phyloP scores from a whole-genome alignment of 2,797 vertebrate genomes.

The Sardinella longiceps region DNA sequence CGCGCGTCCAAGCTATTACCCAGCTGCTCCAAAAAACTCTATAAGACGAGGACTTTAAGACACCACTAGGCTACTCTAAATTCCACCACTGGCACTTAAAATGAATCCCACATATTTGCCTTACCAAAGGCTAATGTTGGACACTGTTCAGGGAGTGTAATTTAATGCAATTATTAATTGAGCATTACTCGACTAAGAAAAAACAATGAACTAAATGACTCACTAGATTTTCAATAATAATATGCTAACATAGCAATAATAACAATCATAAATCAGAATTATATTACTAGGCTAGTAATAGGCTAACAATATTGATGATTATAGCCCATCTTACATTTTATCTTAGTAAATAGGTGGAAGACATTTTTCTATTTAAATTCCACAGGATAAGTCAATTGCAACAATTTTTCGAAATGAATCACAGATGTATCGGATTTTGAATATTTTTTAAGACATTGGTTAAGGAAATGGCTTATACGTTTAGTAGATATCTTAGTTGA shows the following conservation, averaged over 20 bases:
- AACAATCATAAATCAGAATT: background rate
- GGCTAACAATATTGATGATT: no score
- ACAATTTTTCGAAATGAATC: background rate
- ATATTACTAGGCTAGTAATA: no score
- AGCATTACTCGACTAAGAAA: background rate
- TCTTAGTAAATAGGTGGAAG: background rate
- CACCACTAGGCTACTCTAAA: background rate
- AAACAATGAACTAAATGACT: background rate
- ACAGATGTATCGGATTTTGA: background rate
- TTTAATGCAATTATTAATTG: background rate
- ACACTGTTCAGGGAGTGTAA: background rate
- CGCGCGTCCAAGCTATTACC: conserved; percentile 20
- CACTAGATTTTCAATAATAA: background rate
- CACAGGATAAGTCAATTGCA: background rate
- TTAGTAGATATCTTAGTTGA: background rate
- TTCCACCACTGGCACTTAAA: background rate
- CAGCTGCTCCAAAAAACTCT: conserved; percentile 15
- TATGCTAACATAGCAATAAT: background rate
- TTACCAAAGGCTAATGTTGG: background rate
- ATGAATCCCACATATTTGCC: background rate
- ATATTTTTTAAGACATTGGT: background rate
- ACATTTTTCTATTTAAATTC: background rate
- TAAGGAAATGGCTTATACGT: background rate
- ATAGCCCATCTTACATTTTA: background rate
- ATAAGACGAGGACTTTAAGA: background rate